Base-by-base conservation (phyloP, 2,113 vertebrate species). In the Mustela lutreola region DNA sequence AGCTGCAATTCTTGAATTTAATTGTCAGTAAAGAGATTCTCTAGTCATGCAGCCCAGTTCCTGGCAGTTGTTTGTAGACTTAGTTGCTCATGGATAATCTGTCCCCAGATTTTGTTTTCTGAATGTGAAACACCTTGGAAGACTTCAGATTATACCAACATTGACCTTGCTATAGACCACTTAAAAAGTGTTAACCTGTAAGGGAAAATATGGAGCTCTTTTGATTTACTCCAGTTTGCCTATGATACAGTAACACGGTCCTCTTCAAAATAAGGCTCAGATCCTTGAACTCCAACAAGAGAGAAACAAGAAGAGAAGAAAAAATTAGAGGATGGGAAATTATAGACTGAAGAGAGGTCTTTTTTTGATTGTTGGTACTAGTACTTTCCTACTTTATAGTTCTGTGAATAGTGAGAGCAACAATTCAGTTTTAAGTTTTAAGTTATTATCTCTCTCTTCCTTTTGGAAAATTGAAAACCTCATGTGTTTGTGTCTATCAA, bases 61-160 rank as follows among this genome's bases (percentile, higher is more conserved):
- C 33, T 62, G n/a, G 48, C 21, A 58, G n/a, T 70, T 71, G 80
- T 84, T 95, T 81, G 71, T 80, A 63, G 53, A 56, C 15, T 63
- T 83, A 39, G 12, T 45, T 88, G 42, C 58, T 91, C 73, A 84
- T 94, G 50, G 21, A 75, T 45, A 81, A 39, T 84, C 58, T 87
- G 9, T n/a, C 56, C 31, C 79, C 45, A 65, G 3, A 36, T 79
- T 95, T 89, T 93, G 22, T 76, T 79, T 94, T 19, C 42, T n/a
- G 48, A 63, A 22, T 65, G 18, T 58, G 22, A 26, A 76, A 48
- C n/a, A 75, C 50, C 31, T 67, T 33, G 12, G 63, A 92, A 88
- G 31, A 16, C 53, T 85, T 88, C 22, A 11, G 56, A 85, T 58
- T 39, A 48, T n/a, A 53, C 19, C 15, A 58, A 26, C 10, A 18